Percentiles rank a stretch among this genome's conserved stretches.
These are phyloP conservation scores for Drosophila mettleri DNA, from an alignment of 2,888 invertebrate species.

Conservation along the genomic window DNA sequence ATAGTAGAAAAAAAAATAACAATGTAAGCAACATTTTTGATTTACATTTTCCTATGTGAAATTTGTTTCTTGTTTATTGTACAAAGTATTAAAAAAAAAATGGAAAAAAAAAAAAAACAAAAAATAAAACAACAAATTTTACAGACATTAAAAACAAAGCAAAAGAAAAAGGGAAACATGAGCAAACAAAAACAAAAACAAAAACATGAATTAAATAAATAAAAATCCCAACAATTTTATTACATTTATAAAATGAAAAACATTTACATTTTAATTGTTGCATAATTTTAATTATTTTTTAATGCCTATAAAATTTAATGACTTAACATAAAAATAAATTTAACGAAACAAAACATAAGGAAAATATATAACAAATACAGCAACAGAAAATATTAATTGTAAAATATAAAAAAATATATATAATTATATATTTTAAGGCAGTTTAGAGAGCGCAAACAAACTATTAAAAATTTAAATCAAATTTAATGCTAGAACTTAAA, in stretches of 20 bases:
- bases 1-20: neutral
- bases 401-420: conserved; percentile 43
- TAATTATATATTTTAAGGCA: conserved; percentile 49
- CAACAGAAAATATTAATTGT: conserved; percentile 47
- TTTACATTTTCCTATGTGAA: conserved; percentile 57
- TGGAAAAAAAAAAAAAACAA: conserved; percentile 26
- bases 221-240: conserved; percentile 79
- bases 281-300: conserved; percentile 82
- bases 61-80: conserved; percentile 75
- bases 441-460: conserved; percentile 63
- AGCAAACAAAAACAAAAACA: conserved; percentile 45
- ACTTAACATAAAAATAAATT: conserved; percentile 63
- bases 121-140: conserved; percentile 18
- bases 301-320: conserved; percentile 61
- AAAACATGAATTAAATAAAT: conserved; percentile 51
- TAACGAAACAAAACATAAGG: conserved; percentile 42
- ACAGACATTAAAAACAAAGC: conserved; percentile 30
- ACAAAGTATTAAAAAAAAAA: conserved; percentile 81
- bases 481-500: conserved; percentile 69
- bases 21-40: conserved; percentile 23
- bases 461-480: conserved; percentile 81
- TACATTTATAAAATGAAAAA: conserved; percentile 80
- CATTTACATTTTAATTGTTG: conserved; percentile 81
- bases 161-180: conserved; percentile 45
- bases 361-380: conserved; percentile 51